A percentile compares a stretch with the other conserved stretches of the same genome.
phyloP scores from a whole-genome alignment of 1,140 invertebrate species.

The Rhagoletis pomonella region DNA sequence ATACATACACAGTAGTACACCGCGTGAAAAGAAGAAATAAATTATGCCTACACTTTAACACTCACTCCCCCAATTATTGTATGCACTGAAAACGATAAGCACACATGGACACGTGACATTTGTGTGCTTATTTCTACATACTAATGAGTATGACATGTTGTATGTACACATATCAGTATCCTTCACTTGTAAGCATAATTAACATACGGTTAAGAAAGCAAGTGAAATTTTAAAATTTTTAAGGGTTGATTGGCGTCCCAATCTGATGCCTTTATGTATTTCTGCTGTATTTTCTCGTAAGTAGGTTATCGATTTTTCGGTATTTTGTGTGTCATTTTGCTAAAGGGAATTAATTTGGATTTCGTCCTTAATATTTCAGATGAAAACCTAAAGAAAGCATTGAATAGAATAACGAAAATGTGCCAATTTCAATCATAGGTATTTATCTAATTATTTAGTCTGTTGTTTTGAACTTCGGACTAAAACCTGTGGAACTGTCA shows the following conservation, averaged over 20 bases:
- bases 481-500: too few relatives aligned
- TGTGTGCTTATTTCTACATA: background rate
- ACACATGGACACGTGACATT: slow-evolving; percentile 38
- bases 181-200: slow-evolving; percentile 27
- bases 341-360: background rate
- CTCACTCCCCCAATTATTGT: background rate
- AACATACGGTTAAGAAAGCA: slow-evolving; percentile 13
- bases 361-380: background rate
- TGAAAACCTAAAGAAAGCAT: background rate
- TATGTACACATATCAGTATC: background rate
- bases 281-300: background rate
- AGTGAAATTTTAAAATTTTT: slow-evolving; percentile 8
- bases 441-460: too few relatives aligned
- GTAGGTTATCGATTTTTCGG: slow-evolving; percentile 50
- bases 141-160: background rate
- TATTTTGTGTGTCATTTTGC: background rate
- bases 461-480: too few relatives aligned
- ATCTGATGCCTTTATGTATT: background rate
- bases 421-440: too few relatives aligned
- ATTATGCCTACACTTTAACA: too few relatives aligned
- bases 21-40: too few relatives aligned
- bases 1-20: background rate
- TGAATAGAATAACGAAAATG: background rate
- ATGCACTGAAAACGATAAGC: slow-evolving; percentile 3
- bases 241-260: slow-evolving; percentile 24